Percentiles rank a stretch among this genome's conserved stretches.
Evolutionary conservation across 2,113 vertebrate genomes (phyloP).

Genomic region (Menura novaehollandiae): DNA sequence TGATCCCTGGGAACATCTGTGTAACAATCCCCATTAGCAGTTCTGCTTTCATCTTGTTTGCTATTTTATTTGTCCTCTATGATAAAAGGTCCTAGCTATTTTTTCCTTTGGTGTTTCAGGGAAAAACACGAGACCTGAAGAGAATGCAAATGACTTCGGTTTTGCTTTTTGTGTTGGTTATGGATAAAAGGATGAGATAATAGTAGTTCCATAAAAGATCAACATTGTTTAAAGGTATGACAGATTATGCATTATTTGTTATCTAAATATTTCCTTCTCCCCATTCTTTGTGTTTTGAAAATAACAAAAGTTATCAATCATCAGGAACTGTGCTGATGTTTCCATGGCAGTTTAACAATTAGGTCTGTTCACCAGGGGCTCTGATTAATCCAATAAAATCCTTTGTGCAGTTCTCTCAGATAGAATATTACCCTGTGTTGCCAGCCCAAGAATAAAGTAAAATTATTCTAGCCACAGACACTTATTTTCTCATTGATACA

Average conservation of each 20-base stretch:
- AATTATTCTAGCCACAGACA: not conserved
- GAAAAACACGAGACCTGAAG: not conserved
- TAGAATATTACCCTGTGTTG: not conserved
- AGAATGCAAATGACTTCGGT: not conserved
- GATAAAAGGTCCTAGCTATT: not conserved
- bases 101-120: not conserved
- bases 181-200: conserved; percentile 15
- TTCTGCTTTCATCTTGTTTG: conserved; percentile 25
- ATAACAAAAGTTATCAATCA: conserved; percentile 55
- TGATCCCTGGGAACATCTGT: not conserved
- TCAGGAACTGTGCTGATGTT: conserved; percentile 17
- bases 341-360: conserved; percentile 61
- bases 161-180: not conserved
- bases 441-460: not conserved
- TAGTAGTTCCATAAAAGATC: not conserved
- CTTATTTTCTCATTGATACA: conserved; percentile 14
- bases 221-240: not conserved
- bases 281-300: conserved; percentile 36
- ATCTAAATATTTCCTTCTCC: conserved; percentile 25
- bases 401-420: conserved; percentile 24
- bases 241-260: conserved; percentile 2
- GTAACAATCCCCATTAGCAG: not conserved
- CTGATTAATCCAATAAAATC: conserved; percentile 5
- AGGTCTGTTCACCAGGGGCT: conserved; percentile 45
- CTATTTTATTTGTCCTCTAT: not conserved